These are phyloP conservation scores for Willowsia nigromaculata DNA, from an alignment of 2,888 invertebrate genomes.

Conservation along the genomic window DNA sequence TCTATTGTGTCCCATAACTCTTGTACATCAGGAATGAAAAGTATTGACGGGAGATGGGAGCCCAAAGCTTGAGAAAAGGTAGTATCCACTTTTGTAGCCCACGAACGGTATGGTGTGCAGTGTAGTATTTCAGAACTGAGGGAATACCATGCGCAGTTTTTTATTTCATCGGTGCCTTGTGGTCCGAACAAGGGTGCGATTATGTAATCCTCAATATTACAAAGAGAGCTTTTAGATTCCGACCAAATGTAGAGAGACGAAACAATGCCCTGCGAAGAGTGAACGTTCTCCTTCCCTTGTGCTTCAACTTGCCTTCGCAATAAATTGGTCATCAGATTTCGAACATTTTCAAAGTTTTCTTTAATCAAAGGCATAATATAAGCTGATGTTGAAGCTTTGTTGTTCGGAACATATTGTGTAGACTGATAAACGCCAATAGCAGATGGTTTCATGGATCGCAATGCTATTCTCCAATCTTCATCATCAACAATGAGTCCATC, in stretches of 20 bases:
- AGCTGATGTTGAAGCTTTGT: not conserved
- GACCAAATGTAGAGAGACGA: not conserved
- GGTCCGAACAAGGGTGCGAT: conserved; percentile 35
- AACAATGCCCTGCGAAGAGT: not conserved
- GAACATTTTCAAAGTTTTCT: not conserved
- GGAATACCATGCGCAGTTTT: conserved; percentile 32
- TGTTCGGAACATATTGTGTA: conserved; percentile 32
- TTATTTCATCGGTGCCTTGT: conserved; percentile 1
- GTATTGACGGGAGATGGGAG: conserved; percentile 47
- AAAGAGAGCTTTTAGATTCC: not conserved
- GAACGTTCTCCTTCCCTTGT: not conserved
- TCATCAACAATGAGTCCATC: conserved; percentile 33
- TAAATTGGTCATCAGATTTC: not conserved
- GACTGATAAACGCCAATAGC: conserved; percentile 69
- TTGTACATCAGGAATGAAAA: conserved; percentile 68
- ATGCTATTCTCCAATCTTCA: conserved; percentile 72
- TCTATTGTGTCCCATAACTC: conserved; percentile 13
- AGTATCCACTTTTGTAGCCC: conserved; percentile 19
- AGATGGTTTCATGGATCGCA: conserved; percentile 51
- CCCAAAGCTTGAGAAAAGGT: conserved; percentile 56
- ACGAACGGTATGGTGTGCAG: not conserved
- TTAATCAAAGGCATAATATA: conserved; percentile 39
- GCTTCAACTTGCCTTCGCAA: not conserved
- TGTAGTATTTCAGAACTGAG: conserved; percentile 58
- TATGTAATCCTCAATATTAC: conserved; percentile 47